These are phyloP conservation scores for Parazoanthus darwini DNA, from an alignment of 92 coral and sea anemone species.

Conservation along the genomic window DNA sequence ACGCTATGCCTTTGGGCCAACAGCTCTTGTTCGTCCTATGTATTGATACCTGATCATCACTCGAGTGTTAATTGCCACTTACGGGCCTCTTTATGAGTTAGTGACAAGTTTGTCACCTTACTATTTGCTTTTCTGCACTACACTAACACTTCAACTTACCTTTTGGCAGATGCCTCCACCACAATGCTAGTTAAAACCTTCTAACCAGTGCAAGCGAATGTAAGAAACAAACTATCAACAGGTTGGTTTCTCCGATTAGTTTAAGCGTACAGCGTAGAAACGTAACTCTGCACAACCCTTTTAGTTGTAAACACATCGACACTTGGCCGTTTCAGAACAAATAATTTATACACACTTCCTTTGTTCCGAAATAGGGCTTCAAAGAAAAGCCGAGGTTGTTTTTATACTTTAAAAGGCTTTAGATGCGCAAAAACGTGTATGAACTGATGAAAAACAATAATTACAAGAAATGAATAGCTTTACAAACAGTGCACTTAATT, in stretches of 20 bases:
- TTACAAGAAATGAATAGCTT: constrained; percentile 40
- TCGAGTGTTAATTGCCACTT: constrained; percentile 49
- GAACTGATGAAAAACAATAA: constrained; percentile 41
- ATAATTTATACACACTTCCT: constrained; percentile 12
- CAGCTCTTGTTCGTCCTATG: constrained; percentile 27
- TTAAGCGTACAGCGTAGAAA: neutral
- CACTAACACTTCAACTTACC: constrained; percentile 23
- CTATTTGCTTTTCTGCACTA: neutral
- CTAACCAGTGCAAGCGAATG: neutral
- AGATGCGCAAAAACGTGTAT: constrained; percentile 18
- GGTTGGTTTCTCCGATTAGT: neutral
- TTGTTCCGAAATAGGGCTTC: constrained; percentile 22
- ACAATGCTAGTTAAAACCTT: neutral
- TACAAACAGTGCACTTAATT: constrained; percentile 49
- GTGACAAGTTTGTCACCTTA: constrained; percentile 48
- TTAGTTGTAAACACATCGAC: constrained; percentile 29
- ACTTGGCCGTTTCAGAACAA: constrained; percentile 15
- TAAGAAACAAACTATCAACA: constrained; percentile 11
- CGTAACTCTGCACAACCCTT: neutral
- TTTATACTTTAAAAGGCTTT: constrained; percentile 33
- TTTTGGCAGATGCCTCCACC: neutral
- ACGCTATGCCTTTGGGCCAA: constrained; percentile 49
- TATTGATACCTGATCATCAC: constrained; percentile 48
- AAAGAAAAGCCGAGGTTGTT: constrained; percentile 8
- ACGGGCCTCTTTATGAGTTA: constrained; percentile 48